Evolutionary conservation across 2,888 invertebrate genomes (phyloP), one percentile per base, ranked within the genome.

Genomic region (Anthophora plumipes): DNA sequence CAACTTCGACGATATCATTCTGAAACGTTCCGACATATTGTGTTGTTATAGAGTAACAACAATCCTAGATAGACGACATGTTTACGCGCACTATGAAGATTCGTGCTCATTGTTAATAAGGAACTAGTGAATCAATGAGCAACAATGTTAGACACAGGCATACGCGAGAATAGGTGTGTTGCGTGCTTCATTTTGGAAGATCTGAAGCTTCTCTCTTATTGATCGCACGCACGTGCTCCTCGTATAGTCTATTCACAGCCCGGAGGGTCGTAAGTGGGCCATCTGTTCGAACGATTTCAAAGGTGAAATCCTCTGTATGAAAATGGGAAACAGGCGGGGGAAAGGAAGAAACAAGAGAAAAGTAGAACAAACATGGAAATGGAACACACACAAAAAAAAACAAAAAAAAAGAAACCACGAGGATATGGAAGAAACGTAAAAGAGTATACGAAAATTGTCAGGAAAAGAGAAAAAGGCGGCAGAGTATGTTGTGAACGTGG

Each of bases 201-300:
- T 85, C 77, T 63, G 80, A 79, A 81, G 89, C 84, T 82, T 66
- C 82, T 77, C 86, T 89, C 76, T 91, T 92, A 92, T 92, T 92
- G 92, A 92, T 92, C 92, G 91, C 78, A 87, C 86, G 88, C 92
- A 92, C 92, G 92, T 92, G 92, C 88, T 92, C 79, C 77, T 82
- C 83, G 89, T 88, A 86, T 80, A 85, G 87, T 81, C 86, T 88
- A 87, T 89, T 85, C 82, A 81, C 82, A 85, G 85, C 84, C 82
- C 85, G 84, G 84, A 88, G 86, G 83, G 85, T 77, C 77, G 86
- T 91, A 92, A 92, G 89, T 92, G 91, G 92, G 92, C 91, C 92
- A 92, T 88, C 86, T 89, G 89, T 87, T 90, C 90, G 88, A 82
- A 67, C 77, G 67, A 70, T 77, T 83, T 60, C 70, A 76, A 78